Evolutionary conservation across 1,140 invertebrate species (phyloP).

Genomic region (Heliothis subflexa): DNA sequence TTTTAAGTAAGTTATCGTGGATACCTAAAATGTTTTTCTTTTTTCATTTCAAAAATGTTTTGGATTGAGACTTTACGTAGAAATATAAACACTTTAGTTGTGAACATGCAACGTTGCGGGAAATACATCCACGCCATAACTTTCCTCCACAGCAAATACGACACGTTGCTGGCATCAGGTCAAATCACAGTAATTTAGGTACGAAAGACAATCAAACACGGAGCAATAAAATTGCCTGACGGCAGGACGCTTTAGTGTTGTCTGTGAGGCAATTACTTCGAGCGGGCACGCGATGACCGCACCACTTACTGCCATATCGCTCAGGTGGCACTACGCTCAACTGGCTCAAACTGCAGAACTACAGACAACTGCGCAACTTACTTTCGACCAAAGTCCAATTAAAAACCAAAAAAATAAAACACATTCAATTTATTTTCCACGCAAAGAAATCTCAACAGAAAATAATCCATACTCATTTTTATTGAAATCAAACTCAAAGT

Average conservation of each 20-base stretch:
- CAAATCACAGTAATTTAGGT: conserved; percentile 19
- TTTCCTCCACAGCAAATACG: neutral
- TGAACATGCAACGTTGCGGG: neutral
- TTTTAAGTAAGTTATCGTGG: too few species aligned
- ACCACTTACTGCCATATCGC: conserved; percentile 11
- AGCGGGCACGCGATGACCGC: conserved; percentile 30
- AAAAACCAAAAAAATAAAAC: neutral
- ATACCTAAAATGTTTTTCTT: too few species aligned
- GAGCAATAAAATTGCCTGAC: conserved; percentile 29
- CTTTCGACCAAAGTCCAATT: neutral
- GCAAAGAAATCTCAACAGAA: conserved; percentile 13
- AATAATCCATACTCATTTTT: conserved; percentile 37
- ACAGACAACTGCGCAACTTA: neutral
- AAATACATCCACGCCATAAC: neutral
- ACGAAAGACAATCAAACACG: conserved; percentile 14
- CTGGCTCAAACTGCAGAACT: neutral
- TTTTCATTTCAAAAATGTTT: too few species aligned
- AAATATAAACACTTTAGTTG: too few species aligned
- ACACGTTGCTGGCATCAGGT: neutral
- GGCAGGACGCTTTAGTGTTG: neutral
- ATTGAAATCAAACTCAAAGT: conserved; percentile 43
- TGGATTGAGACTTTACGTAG: too few species aligned
- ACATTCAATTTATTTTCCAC: neutral
- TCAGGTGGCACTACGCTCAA: conserved; percentile 9
- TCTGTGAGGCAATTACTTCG: conserved; percentile 13